A percentile compares a stretch with the other conserved stretches of the same genome.
phyloP scores from a whole-genome alignment of 2,113 vertebrate species.

The Clarias macrocephalus region DNA sequence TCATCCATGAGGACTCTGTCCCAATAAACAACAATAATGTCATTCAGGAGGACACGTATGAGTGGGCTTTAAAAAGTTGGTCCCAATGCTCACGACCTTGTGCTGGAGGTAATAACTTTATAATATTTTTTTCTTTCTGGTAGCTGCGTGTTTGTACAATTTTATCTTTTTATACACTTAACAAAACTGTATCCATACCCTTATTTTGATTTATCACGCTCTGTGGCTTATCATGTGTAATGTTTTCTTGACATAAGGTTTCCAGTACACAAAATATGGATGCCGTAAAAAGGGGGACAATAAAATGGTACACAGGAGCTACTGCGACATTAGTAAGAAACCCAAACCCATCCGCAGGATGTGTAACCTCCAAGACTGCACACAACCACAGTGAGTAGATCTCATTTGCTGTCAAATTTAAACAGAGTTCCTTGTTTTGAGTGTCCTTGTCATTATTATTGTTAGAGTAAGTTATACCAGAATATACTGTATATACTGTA shows the following conservation, averaged over 20 bases:
- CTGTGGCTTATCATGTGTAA: not conserved
- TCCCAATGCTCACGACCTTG: slow-evolving; percentile 92
- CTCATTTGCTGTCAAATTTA: not conserved
- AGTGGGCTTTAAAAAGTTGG: slow-evolving; percentile 98
- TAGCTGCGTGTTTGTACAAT: not conserved
- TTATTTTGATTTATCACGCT: not conserved
- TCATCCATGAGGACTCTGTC: slow-evolving; percentile 93
- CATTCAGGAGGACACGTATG: slow-evolving; percentile 89
- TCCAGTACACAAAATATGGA: slow-evolving; percentile 94
- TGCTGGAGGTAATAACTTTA: slow-evolving; percentile 80
- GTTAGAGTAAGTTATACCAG: not conserved
- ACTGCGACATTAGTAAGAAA: slow-evolving; percentile 90
- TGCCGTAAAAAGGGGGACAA: slow-evolving; percentile 92
- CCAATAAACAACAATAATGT: slow-evolving; percentile 95
- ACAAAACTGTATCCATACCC: not conserved
- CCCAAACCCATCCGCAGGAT: slow-evolving; percentile 94
- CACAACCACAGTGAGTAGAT: slow-evolving; percentile 86
- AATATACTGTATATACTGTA: not conserved
- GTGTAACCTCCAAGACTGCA: slow-evolving; percentile 95
- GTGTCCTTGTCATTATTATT: not conserved
- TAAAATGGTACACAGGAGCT: slow-evolving; percentile 91
- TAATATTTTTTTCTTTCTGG: not conserved
- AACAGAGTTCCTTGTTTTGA: not conserved
- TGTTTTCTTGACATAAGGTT: slow-evolving; percentile 73
- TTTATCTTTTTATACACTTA: not conserved